These are phyloP conservation scores for Ochropleura leucogaster DNA, from an alignment of 2,888 invertebrate genomes.

Conservation along the genomic window DNA sequence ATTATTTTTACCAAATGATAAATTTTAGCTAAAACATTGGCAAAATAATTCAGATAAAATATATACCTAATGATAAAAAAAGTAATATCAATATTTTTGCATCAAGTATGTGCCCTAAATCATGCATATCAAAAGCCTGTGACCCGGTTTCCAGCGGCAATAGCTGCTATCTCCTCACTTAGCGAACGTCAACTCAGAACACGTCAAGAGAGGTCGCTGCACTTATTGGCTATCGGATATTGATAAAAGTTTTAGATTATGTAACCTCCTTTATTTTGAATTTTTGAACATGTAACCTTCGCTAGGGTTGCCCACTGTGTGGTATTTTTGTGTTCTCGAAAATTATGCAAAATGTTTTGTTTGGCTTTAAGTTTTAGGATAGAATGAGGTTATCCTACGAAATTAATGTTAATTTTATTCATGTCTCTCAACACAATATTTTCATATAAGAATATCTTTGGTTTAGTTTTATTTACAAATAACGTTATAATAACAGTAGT, in stretches of 20 bases:
- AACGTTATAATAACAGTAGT: not conserved
- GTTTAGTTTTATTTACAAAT: not conserved
- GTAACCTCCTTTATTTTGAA: slow-evolving; percentile 19
- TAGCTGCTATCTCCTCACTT: slow-evolving; percentile 73
- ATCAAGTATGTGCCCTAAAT: slow-evolving; percentile 66
- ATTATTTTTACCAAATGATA: not conserved
- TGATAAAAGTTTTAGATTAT: slow-evolving; percentile 50
- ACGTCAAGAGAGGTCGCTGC: slow-evolving; percentile 68
- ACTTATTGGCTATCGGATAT: slow-evolving; percentile 70
- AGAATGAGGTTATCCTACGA: not conserved
- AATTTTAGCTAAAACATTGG: not conserved
- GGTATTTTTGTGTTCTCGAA: not conserved
- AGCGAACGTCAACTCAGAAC: slow-evolving; percentile 54
- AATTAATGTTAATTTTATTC: not conserved
- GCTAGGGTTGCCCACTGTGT: not conserved
- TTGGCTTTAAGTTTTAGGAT: not conserved
- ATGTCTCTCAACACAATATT: not conserved
- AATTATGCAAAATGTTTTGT: slow-evolving; percentile 1
- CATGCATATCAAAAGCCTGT: slow-evolving; percentile 66
- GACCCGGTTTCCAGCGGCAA: slow-evolving; percentile 71
- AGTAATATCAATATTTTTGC: slow-evolving; percentile 41
- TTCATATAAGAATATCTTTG: not conserved
- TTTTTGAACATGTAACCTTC: slow-evolving; percentile 3
- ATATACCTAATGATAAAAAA: slow-evolving; percentile 47
- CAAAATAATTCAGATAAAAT: slow-evolving; percentile 23